These are phyloP conservation scores for Anhinga anhinga DNA, from an alignment of 2,113 vertebrate genomes.

Conservation along the genomic window DNA sequence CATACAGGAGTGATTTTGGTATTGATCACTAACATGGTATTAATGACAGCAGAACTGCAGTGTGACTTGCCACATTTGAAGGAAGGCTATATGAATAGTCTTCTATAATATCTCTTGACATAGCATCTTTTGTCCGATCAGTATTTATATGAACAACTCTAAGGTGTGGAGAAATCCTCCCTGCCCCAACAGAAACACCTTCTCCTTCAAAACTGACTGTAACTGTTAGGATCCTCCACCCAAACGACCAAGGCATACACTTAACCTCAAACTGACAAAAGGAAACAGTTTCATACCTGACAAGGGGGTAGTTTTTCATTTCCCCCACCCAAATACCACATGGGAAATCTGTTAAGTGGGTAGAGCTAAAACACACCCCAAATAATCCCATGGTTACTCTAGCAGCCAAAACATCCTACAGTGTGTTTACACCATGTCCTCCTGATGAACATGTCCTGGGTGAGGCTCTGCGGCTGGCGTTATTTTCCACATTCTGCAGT, in stretches of 20 bases:
- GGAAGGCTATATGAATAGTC: not conserved
- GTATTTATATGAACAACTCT: not conserved
- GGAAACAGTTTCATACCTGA: slow-evolving; percentile 42
- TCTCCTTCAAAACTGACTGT: not conserved
- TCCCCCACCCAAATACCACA: slow-evolving; percentile 23
- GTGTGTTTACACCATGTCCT: not conserved
- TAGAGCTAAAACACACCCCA: slow-evolving; percentile 14
- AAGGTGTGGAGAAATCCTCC: not conserved
- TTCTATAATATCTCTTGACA: not conserved
- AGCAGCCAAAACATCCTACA: not conserved
- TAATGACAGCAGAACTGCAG: not conserved
- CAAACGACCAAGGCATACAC: not conserved
- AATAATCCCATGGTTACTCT: not conserved
- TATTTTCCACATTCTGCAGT: not conserved
- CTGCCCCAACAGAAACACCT: not conserved
- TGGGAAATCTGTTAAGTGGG: slow-evolving; percentile 3
- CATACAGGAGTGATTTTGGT: not conserved
- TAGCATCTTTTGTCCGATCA: not conserved
- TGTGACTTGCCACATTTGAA: not conserved
- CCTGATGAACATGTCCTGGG: not conserved
- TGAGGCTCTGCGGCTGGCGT: slow-evolving; percentile 8
- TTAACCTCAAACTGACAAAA: slow-evolving; percentile 49
- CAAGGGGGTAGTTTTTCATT: slow-evolving; percentile 22
- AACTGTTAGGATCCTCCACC: not conserved
- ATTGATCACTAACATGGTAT: not conserved